Conservation (phyloP, 1,140 invertebrate species). For the Conus betulinus region DNA sequence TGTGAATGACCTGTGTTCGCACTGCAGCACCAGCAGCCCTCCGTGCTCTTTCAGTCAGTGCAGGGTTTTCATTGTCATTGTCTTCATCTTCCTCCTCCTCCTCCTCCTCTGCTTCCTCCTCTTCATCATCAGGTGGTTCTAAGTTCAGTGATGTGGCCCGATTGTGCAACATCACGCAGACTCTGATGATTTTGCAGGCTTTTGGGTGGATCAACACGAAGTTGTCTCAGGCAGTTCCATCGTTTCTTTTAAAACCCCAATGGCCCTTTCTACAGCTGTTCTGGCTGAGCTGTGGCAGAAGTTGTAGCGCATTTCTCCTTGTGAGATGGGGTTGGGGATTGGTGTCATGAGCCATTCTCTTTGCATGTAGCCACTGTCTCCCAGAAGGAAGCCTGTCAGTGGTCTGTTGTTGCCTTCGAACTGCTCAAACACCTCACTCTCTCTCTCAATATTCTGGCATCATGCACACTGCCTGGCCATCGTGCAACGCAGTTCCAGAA, state of each 20-base stretch:
- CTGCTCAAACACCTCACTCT: conserved; percentile 22
- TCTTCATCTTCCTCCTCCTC: too few species aligned
- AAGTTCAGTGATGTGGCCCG: conserved; percentile 13
- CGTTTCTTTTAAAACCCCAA: background rate
- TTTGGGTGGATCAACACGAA: conserved; percentile 15
- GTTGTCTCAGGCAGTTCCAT: conserved; percentile 6
- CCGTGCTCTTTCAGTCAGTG: too few species aligned
- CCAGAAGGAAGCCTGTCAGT: conserved; percentile 30
- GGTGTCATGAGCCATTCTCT: conserved; percentile 36
- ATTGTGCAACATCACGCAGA: conserved; percentile 33
- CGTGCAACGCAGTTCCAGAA: background rate
- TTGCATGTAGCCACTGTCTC: conserved; percentile 34
- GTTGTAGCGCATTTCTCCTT: background rate
- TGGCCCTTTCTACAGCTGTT: background rate
- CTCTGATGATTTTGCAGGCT: conserved; percentile 20
- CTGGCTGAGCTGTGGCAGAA: background rate
- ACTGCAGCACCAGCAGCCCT: too few species aligned
- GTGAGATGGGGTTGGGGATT: conserved; percentile 4
- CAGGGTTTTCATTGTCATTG: too few species aligned
- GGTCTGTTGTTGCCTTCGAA: conserved; percentile 34
- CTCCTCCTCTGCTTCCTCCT: too few species aligned
- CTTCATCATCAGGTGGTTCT: background rate
- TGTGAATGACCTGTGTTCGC: too few species aligned
- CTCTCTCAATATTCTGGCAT: conserved; percentile 28
- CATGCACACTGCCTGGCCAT: conserved; percentile 30